Evolutionary conservation across 2,888 invertebrate genomes (phyloP), one percentile per base, ranked within the genome.

Genomic region (Tinea trinotella): DNA sequence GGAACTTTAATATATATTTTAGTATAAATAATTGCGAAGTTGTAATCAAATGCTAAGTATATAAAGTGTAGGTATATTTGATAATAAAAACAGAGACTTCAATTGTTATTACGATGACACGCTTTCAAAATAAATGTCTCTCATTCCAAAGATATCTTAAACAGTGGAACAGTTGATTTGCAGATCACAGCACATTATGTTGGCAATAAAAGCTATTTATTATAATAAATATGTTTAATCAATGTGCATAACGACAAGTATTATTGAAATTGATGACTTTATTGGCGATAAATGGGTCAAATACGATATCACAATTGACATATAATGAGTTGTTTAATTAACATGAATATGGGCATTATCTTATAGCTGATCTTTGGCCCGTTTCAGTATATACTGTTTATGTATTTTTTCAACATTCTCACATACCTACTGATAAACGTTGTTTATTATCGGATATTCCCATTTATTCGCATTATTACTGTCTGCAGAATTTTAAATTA

Each of bases 261-360:
- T 74, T 80, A 84, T 82, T 83, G 76, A 83, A 76, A 83, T 75
- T 76, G 73, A 83, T 80, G 79, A 74, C 82, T 78, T 71, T 77
- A 82, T 75, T 64, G 63, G 59, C 70, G 82, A 83, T 83, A 83
- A 77, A 70, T 69, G 66, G 83, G 82, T 82, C 77, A 78, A 64
- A 62, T 60, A 71, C 70, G 53, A 53, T 53, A 53, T 80, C 80
- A 59, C 65, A 59, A 68, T 71, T 66, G 72, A 72, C 76, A 77
- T 71, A 74, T 78, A 75, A 78, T 69, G 74, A 65, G 75, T 77
- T 73, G 78, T 82, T 81, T 82, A 81, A 84, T 83, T 78, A 76
- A 67, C 57, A 60, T 77, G 68, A 80, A 80, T 79, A 78, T 78
- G 72, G 74, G 62, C 72, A 71, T 79, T 81, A 76, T 71, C 58